These are phyloP conservation scores for Tragulus kanchil DNA, from an alignment of 2,113 vertebrate genomes.

Conservation along the genomic window DNA sequence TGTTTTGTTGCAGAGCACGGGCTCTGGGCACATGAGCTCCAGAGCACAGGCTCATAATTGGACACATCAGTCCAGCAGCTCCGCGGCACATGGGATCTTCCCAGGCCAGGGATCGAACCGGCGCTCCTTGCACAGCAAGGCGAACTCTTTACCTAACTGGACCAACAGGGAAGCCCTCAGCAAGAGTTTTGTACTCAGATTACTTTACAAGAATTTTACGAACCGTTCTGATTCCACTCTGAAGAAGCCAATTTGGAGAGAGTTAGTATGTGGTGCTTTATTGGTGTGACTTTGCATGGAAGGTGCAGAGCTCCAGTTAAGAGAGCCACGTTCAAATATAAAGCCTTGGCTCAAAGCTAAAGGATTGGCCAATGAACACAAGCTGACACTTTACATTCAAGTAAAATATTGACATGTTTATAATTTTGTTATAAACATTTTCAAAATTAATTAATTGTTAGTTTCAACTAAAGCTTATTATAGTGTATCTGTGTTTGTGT, in stretches of 20 bases:
- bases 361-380: conserved; percentile 22
- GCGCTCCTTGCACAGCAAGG: too few relatives aligned
- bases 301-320: background rate
- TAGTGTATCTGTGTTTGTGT: background rate
- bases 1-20: too few relatives aligned
- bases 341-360: background rate
- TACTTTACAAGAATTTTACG: conserved; percentile 42
- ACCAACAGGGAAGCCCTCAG: too few relatives aligned
- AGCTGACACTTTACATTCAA: conserved; percentile 57
- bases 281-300: conserved; percentile 35
- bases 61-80: too few relatives aligned
- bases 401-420: conserved; percentile 46
- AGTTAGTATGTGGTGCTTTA: background rate
- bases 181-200: background rate
- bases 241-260: conserved; percentile 21
- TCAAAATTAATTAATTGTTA: background rate
- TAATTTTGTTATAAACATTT: conserved; percentile 47
- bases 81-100: too few relatives aligned
- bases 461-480: background rate
- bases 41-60: too few relatives aligned
- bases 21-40: too few relatives aligned
- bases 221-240: background rate
- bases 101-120: too few relatives aligned
- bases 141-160: too few relatives aligned
- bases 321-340: background rate